Conservation (phyloP, 2,113 vertebrate species). For the Pangasianodon gigas region DNA sequence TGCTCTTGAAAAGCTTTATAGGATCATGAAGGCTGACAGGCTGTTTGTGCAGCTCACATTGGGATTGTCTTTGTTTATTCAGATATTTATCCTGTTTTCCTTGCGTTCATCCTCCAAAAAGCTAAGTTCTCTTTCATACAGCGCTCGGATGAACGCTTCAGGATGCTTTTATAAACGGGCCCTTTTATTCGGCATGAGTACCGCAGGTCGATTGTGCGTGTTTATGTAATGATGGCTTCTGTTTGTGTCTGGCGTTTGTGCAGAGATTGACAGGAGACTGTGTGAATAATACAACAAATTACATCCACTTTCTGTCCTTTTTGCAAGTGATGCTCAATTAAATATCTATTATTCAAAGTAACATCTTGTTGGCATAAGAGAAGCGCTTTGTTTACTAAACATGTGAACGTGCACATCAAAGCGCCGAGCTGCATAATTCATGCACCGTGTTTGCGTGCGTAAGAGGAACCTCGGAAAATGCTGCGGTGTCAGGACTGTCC, state of each 20-base stretch:
- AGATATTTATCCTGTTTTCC: slow-evolving; percentile 38
- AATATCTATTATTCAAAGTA: slow-evolving; percentile 79
- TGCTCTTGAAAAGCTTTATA: slow-evolving; percentile 32
- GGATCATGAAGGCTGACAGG: slow-evolving; percentile 47
- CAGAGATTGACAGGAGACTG: slow-evolving; percentile 39
- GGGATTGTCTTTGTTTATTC: slow-evolving; percentile 47
- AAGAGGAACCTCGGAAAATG: slow-evolving; percentile 65
- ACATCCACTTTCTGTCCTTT: slow-evolving; percentile 54
- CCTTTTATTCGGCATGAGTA: slow-evolving; percentile 49
- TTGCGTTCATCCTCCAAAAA: slow-evolving; percentile 4
- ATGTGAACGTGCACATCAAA: slow-evolving; percentile 66
- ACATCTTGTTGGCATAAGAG: slow-evolving; percentile 72
- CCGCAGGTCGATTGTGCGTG: slow-evolving; percentile 36
- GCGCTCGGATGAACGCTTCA: slow-evolving; percentile 24
- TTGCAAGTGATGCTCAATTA: slow-evolving; percentile 62
- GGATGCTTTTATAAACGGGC: slow-evolving; percentile 26
- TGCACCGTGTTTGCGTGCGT: slow-evolving; percentile 56
- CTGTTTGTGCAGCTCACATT: slow-evolving; percentile 27
- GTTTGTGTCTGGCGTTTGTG: slow-evolving; percentile 45
- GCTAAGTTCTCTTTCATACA: slow-evolving; percentile 58
- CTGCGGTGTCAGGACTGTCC: slow-evolving; percentile 67
- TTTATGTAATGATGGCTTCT: slow-evolving; percentile 52
- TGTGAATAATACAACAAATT: slow-evolving; percentile 74
- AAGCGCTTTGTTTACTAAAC: slow-evolving; percentile 81
- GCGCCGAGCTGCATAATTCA: slow-evolving; percentile 73